Percentiles rank a stretch among this genome's conserved stretches.
Evolutionary conservation across 1,140 invertebrate species (phyloP).

Genomic region (Thaumatotibia leucotreta): DNA sequence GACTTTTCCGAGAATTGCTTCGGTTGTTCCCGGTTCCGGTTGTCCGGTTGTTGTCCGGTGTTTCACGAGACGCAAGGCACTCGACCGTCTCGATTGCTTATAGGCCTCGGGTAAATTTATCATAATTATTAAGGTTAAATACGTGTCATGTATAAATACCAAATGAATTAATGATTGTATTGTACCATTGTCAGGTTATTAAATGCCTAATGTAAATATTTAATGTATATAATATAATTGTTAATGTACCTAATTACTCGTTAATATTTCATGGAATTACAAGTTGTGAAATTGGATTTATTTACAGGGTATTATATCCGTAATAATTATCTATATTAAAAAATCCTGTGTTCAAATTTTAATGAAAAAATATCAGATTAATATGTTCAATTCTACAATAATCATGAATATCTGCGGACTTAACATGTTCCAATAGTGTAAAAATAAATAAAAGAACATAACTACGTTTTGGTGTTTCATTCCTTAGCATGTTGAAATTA

Average conservation of each 20-base stretch:
- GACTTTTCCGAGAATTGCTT: too few species aligned
- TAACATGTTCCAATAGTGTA: background rate
- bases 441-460: background rate
- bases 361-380: background rate
- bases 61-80: too few species aligned
- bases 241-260: background rate
- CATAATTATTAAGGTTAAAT: too few species aligned
- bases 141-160: too few species aligned
- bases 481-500: too few species aligned
- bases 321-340: background rate
- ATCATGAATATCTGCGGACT: background rate
- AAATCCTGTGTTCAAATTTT: background rate
- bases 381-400: background rate
- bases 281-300: background rate
- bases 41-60: too few species aligned
- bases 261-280: background rate
- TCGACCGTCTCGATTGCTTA: too few species aligned
- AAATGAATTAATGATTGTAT: too few species aligned
- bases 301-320: background rate
- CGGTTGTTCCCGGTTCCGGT: too few species aligned
- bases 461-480: background rate
- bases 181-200: background rate
- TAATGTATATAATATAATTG: background rate
- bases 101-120: too few species aligned
- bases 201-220: background rate